Conservation (phyloP, 2,888 invertebrate genomes). For the Falcaria lacertinaria region DNA sequence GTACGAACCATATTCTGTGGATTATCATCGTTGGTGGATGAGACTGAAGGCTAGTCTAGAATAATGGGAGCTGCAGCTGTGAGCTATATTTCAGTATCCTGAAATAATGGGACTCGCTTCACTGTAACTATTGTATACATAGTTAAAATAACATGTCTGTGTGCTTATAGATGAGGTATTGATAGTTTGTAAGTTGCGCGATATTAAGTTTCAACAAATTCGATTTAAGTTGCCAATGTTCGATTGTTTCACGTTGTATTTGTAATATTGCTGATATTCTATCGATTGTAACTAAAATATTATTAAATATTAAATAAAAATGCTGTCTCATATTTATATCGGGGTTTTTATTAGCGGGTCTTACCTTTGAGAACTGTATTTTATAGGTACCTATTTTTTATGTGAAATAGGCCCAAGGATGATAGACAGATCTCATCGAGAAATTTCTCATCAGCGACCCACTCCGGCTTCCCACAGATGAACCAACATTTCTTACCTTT, state of each 20-base stretch:
- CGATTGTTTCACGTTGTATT: slow-evolving; percentile 77
- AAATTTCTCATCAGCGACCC: no score
- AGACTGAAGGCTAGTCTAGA: not conserved
- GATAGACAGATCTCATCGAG: no score
- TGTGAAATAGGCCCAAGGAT: no score
- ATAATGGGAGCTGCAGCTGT: not conserved
- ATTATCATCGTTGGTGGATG: not conserved
- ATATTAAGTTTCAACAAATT: slow-evolving; percentile 72
- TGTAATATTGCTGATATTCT: slow-evolving; percentile 78
- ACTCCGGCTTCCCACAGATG: no score
- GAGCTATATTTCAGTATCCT: slow-evolving; percentile 7
- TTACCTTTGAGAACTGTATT: no score
- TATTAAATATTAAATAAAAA: slow-evolving; percentile 77
- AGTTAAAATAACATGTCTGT: slow-evolving; percentile 58
- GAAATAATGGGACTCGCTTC: slow-evolving; percentile 4
- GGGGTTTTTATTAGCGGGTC: no score
- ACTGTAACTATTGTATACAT: slow-evolving; percentile 40
- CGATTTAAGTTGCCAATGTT: slow-evolving; percentile 66
- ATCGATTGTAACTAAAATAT: slow-evolving; percentile 67
- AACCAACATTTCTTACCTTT: no score
- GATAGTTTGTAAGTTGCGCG: slow-evolving; percentile 54
- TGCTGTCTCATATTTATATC: slow-evolving; percentile 77
- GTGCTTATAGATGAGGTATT: slow-evolving; percentile 62
- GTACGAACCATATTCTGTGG: no score
- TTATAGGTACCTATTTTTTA: no score